A percentile compares a stretch with the other conserved stretches of the same genome.
Conservation (phyloP, 2,888 invertebrate genomes). For the Eudasyphora cyanicolor region DNA sequence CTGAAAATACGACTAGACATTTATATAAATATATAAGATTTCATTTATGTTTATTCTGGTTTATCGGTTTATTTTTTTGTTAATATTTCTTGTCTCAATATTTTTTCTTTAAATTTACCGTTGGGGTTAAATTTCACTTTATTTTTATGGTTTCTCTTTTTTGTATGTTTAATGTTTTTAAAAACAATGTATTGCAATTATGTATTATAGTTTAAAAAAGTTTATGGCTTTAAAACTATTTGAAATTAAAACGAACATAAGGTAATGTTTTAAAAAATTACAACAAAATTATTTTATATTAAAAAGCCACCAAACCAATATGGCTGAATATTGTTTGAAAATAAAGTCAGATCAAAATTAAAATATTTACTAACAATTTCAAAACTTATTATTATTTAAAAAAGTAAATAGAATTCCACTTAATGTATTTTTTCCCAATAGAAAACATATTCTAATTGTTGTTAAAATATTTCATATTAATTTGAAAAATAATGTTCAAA, state of each 20-base stretch:
- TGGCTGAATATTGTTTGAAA: conserved; percentile 1
- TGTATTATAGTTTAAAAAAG: not conserved
- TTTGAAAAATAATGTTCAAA: too few relatives aligned
- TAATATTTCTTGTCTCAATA: conserved; percentile 62
- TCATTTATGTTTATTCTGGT: conserved; percentile 67
- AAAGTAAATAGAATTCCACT: not conserved
- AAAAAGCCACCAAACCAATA: conserved; percentile 39
- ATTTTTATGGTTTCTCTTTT: conserved; percentile 58
- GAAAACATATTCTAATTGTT: not conserved
- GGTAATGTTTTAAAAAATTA: not conserved
- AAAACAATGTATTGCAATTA: conserved; percentile 26
- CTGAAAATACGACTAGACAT: conserved; percentile 80
- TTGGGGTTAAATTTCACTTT: conserved; percentile 60
- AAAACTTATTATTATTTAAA: not conserved
- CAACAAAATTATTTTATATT: not conserved
- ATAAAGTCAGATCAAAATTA: not conserved
- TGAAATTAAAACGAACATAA: conserved; percentile 21
- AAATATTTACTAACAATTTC: not conserved
- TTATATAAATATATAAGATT: conserved; percentile 73
- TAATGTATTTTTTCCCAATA: not conserved
- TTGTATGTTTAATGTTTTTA: conserved; percentile 51
- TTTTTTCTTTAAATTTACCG: conserved; percentile 58
- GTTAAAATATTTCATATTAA: too few relatives aligned
- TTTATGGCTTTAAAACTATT: not conserved
- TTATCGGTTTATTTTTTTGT: conserved; percentile 50